Conservation (phyloP, 2,113 vertebrate genomes). For the Catharus minimus region DNA sequence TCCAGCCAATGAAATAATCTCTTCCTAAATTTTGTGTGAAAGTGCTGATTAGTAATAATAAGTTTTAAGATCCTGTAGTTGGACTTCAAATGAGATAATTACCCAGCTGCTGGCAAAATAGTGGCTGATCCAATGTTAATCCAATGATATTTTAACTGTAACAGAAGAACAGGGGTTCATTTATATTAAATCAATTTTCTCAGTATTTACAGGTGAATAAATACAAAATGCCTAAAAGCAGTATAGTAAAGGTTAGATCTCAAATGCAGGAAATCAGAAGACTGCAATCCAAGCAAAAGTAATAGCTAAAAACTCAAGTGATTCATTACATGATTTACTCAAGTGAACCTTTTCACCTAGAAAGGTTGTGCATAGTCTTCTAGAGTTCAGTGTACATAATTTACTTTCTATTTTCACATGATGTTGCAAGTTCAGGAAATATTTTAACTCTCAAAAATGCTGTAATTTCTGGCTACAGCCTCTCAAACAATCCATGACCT, state of each 20-base stretch:
- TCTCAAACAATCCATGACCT: not conserved
- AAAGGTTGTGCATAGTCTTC: not conserved
- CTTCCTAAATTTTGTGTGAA: not conserved
- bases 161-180: not conserved
- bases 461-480: not conserved
- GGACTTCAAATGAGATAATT: not conserved
- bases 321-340: not conserved
- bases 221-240: not conserved
- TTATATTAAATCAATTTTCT: not conserved
- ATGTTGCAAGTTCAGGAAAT: not conserved
- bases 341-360: not conserved
- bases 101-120: not conserved
- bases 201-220: not conserved
- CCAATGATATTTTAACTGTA: not conserved
- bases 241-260: not conserved
- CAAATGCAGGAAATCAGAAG: not conserved
- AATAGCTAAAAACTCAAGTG: not conserved
- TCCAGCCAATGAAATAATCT: not conserved
- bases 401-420: not conserved
- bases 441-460: not conserved
- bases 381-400: not conserved
- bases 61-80: not conserved
- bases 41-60: not conserved
- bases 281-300: not conserved
- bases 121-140: not conserved